These are phyloP conservation scores for Scotopteryx bipunctaria DNA, from an alignment of 2,888 invertebrate species.

Conservation along the genomic window DNA sequence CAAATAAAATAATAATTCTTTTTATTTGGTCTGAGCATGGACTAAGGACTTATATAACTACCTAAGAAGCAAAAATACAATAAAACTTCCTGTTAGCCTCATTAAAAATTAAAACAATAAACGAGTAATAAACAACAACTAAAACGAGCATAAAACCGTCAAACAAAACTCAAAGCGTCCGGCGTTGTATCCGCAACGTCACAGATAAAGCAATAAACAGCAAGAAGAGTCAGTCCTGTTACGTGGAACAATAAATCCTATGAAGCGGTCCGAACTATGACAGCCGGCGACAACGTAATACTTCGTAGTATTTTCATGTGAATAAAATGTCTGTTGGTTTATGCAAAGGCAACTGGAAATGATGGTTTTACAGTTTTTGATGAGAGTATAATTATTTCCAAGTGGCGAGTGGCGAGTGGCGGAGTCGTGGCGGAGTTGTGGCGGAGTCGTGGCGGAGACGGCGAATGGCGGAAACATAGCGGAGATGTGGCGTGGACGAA, in stretches of 20 bases:
- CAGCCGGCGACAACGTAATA: slow-evolving; percentile 35
- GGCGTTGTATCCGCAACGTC: slow-evolving; percentile 19
- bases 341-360: slow-evolving; percentile 4
- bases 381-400: too few relatives aligned
- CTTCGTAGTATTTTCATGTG: slow-evolving; percentile 25
- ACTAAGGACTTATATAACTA: background rate
- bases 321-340: slow-evolving; percentile 9
- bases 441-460: too few relatives aligned
- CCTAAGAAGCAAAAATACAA: background rate
- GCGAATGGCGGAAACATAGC: too few relatives aligned
- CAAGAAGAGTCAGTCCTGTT: slow-evolving; percentile 17
- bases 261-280: slow-evolving; percentile 37
- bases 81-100: background rate
- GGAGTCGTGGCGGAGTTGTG: too few relatives aligned
- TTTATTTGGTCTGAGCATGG: too few relatives aligned
- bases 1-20: too few relatives aligned
- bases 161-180: slow-evolving; percentile 17
- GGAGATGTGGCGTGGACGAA: too few relatives aligned
- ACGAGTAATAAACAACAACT: background rate
- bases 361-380: slow-evolving; percentile 1
- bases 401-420: too few relatives aligned
- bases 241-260: slow-evolving; percentile 44
- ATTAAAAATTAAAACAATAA: slow-evolving; percentile 5
- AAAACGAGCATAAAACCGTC: too few relatives aligned
- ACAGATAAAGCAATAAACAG: slow-evolving; percentile 25